phyloP scores from a whole-genome alignment of 2,113 vertebrate species.

The Casuarius casuarius region DNA sequence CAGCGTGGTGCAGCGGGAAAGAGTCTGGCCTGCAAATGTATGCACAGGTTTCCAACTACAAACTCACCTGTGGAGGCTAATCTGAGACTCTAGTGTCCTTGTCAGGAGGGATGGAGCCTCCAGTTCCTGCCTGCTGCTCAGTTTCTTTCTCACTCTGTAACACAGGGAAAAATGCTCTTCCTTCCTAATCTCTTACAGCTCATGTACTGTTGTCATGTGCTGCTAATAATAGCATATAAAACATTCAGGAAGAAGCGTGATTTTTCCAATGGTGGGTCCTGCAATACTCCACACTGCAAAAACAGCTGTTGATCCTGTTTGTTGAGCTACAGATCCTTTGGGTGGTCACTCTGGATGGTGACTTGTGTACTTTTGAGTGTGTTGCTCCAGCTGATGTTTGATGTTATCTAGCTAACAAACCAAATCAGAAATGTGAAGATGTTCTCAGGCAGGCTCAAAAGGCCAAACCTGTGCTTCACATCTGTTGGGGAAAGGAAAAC shows the following conservation, averaged over 20 bases:
- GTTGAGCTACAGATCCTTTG: not conserved
- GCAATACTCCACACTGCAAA: not conserved
- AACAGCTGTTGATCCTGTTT: not conserved
- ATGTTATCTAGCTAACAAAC: not conserved
- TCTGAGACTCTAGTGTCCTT: not conserved
- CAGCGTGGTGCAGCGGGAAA: not conserved
- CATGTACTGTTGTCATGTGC: not conserved
- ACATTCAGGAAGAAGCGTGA: not conserved
- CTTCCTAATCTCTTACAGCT: slow-evolving; percentile 39
- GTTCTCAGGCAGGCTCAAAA: not conserved
- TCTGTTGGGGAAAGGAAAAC: not conserved
- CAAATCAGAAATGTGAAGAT: not conserved
- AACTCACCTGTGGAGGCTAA: not conserved
- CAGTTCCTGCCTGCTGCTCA: not conserved
- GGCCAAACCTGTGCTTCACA: not conserved
- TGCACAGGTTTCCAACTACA: not conserved
- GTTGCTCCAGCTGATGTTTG: not conserved
- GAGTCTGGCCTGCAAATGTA: not conserved
- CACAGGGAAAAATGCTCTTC: not conserved
- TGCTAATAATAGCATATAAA: slow-evolving; percentile 27
- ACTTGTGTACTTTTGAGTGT: not conserved
- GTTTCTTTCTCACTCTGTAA: not conserved
- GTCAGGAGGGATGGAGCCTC: not conserved
- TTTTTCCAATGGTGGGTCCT: not conserved
- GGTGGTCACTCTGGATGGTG: not conserved